phyloP scores from a whole-genome alignment of 2,888 invertebrate species.

The Atethmia centrago region DNA sequence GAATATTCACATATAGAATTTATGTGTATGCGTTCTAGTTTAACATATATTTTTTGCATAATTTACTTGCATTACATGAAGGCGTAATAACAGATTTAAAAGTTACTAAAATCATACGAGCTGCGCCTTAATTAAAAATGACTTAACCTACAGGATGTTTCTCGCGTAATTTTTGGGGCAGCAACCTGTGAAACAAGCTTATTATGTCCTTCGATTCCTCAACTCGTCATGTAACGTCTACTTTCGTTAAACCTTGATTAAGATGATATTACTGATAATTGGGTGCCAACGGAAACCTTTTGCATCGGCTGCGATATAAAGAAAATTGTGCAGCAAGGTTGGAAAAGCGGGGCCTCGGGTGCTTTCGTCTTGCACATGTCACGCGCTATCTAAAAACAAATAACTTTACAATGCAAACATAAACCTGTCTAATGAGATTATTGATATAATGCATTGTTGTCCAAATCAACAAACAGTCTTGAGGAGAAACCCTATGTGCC shows the following conservation, averaged over 20 bases:
- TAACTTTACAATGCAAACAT: background rate
- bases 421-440: background rate
- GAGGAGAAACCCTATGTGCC: background rate
- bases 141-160: background rate
- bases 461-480: background rate
- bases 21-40: no score
- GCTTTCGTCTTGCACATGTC: background rate
- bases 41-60: no score
- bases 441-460: background rate
- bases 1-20: no score
- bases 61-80: no score
- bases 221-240: background rate
- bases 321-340: background rate
- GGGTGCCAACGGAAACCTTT: background rate
- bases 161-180: constrained; percentile 3
- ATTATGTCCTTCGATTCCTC: constrained; percentile 4
- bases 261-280: no score
- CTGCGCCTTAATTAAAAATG: constrained; percentile 2
- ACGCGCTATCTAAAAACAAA: background rate
- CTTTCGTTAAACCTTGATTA: no score
- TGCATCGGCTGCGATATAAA: no score
- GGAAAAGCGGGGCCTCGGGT: background rate
- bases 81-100: no score
- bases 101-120: no score
- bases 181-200: background rate